A percentile compares a stretch with the other conserved stretches of the same genome.
phyloP scores from a whole-genome alignment of 1,140 invertebrate species.

The Ips nitidus region DNA sequence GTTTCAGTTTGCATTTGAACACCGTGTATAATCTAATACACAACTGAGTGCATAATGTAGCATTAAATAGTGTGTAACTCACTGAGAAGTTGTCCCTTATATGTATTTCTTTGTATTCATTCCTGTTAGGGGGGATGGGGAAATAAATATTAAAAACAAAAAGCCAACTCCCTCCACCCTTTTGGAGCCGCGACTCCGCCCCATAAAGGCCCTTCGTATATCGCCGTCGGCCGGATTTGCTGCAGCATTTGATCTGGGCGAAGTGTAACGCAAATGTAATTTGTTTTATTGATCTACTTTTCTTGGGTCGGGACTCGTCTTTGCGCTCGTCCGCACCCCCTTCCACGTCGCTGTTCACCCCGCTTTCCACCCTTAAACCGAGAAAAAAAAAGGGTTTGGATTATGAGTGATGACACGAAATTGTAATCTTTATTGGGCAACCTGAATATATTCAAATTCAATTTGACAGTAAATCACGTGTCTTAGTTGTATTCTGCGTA shows the following conservation, averaged over 20 bases:
- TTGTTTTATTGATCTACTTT: slow-evolving; percentile 54
- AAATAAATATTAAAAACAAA: slow-evolving; percentile 22
- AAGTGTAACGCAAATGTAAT: slow-evolving; percentile 50
- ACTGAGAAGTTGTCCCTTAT: no score
- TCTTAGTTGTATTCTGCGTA: no score
- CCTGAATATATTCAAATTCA: no score
- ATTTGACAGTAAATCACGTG: no score
- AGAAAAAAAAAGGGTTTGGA: slow-evolving; percentile 26
- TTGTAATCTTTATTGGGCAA: background rate
- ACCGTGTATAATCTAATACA: no score
- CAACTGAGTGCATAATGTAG: no score
- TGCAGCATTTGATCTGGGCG: slow-evolving; percentile 44
- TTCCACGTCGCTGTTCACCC: slow-evolving; percentile 4
- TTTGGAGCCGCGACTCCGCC: slow-evolving; percentile 27
- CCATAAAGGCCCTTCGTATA: slow-evolving; percentile 21
- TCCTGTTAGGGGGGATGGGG: slow-evolving; percentile 14
- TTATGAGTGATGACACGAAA: slow-evolving; percentile 31
- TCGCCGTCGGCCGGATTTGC: slow-evolving; percentile 31
- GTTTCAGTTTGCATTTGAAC: no score
- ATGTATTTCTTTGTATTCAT: background rate
- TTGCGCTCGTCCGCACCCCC: slow-evolving; percentile 34
- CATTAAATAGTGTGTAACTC: no score
- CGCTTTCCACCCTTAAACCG: background rate
- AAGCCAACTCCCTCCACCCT: slow-evolving; percentile 2
- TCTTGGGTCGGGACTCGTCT: slow-evolving; percentile 43